Percentiles rank a stretch among this genome's conserved stretches.
Evolutionary conservation across 1,140 invertebrate species (phyloP).

Genomic region (Drosophila melanica): DNA sequence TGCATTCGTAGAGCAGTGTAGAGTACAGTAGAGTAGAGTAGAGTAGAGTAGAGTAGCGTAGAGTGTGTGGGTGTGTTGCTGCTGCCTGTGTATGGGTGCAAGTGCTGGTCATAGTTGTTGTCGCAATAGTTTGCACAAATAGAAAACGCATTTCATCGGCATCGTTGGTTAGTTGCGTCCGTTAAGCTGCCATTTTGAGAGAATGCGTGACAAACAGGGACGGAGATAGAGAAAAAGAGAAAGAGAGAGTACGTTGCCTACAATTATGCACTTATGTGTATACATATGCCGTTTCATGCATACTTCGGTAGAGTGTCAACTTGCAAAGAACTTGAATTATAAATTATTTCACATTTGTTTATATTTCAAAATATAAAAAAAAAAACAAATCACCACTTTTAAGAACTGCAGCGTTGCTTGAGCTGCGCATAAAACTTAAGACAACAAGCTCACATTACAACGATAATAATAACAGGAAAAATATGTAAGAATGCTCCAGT

Average conservation of each 20-base stretch:
- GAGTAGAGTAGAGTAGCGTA: background rate
- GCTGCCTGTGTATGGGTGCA: conserved; percentile 14
- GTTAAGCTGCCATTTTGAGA: conserved; percentile 7
- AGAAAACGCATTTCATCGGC: conserved; percentile 48
- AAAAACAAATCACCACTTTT: conserved; percentile 3
- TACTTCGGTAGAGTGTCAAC: conserved; percentile 1
- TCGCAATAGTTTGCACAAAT: conserved; percentile 43
- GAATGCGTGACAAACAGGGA: background rate
- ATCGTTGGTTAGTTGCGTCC: conserved; percentile 17
- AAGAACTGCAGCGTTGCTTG: conserved; percentile 1
- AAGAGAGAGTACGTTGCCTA: background rate
- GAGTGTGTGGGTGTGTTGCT: background rate
- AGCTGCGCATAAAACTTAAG: conserved; percentile 1
- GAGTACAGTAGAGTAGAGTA: background rate
- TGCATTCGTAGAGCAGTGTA: conserved; percentile 38
- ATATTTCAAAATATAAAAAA: background rate
- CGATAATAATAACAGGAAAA: background rate
- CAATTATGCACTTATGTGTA: conserved; percentile 8
- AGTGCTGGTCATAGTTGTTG: conserved; percentile 5
- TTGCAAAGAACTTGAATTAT: background rate
- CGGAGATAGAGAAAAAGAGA: background rate
- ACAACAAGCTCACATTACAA: conserved; percentile 18
- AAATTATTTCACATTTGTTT: conserved; percentile 30
- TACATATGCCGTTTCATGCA: background rate
- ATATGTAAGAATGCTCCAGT: too few species aligned